Conservation (phyloP, 2,113 vertebrate genomes). For the Oreochromis niloticus region DNA sequence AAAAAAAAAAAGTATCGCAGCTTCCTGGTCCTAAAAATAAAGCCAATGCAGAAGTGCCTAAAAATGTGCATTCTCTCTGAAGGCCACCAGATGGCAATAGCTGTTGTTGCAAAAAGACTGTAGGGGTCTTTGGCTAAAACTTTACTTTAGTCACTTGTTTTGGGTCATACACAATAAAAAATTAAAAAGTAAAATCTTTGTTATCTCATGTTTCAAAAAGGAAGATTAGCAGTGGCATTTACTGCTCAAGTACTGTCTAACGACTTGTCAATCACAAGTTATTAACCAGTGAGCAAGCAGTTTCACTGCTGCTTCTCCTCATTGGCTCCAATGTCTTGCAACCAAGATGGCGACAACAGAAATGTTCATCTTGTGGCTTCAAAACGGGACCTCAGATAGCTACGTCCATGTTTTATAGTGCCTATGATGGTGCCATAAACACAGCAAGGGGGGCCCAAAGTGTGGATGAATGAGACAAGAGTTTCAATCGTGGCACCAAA, state of each 20-base stretch:
- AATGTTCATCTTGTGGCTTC: neutral
- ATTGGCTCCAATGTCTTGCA: neutral
- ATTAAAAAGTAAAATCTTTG: neutral
- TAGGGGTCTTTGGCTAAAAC: neutral
- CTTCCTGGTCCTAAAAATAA: neutral
- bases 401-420: neutral
- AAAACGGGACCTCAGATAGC: neutral
- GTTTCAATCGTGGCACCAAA: conserved; percentile 11
- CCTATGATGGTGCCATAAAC: neutral
- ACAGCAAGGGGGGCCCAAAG: neutral
- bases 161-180: neutral
- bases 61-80: neutral
- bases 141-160: neutral
- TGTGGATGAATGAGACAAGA: conserved; percentile 2
- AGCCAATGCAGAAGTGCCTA: neutral
- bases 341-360: neutral
- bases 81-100: neutral
- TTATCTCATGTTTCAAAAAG: neutral
- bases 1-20: neutral
- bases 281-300: neutral
- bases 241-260: neutral
- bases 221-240: neutral
- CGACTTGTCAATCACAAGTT: neutral
- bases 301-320: neutral
- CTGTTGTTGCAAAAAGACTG: neutral